Evolutionary conservation across 2,888 invertebrate species (phyloP), one percentile per base, ranked within the genome.

Genomic region (Endomychus coccineus): DNA sequence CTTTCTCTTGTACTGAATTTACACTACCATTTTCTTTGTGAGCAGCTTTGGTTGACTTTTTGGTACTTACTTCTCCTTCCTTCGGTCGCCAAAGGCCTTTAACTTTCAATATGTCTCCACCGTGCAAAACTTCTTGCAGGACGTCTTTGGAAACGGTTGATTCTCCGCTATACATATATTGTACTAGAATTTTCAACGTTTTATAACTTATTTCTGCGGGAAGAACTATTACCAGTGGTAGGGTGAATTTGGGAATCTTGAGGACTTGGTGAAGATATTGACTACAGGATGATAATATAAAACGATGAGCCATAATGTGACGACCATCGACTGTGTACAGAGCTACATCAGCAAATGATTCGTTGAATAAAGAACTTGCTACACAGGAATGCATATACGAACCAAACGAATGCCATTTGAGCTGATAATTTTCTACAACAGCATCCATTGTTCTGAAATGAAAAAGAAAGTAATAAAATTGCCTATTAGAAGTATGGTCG

Each of bases 391-490:
- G 86, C 53, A 88, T 71, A 68, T 87, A 84, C 16, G 81, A 76
- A 54, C 81, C 77, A 70, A 85, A 87, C 48, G 86, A 86, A 66
- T 87, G 84, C 88, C 88, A 88, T 71, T 88, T 88, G 34, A 88
- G 71, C 66, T 88, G 87, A 65, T 87, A 88, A 54, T 86, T 88
- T 65, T 88, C 88, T 54, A 72, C 69, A 23, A 69, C 61, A 43
- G 67, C 64, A 17, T 71, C 70, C 71, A 73, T 73, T 52, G 21
- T 19, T 19, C 17, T 7, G 21, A 19, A 19, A 19, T n/a, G 21
- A 6, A 7, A 19, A 19, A 19, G n/a, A 19, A 19, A 19, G n/a
- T 19, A 7, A 7, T 19, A 7, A 19, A 19, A 19, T n/a, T 7
- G n/a, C 6, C n/a, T 7, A 19, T 19, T 19, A 7, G 21, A 7